Percentiles rank a stretch among this genome's conserved stretches.
These are phyloP conservation scores for Sinhomidia bicolor DNA, from an alignment of 2,888 invertebrate species.

Conservation along the genomic window DNA sequence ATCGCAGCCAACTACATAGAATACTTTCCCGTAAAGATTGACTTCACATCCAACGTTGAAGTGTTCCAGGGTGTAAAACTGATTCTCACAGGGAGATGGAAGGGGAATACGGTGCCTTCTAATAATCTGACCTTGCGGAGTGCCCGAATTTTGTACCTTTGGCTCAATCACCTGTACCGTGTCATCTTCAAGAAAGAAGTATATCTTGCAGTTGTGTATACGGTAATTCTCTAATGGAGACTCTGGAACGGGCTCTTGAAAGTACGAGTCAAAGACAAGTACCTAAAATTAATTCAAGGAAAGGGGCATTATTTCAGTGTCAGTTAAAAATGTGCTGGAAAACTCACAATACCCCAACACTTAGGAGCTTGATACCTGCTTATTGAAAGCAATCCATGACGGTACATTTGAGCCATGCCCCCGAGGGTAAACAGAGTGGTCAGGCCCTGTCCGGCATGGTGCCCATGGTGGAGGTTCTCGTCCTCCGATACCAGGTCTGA, in stretches of 20 bases:
- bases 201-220: slow-evolving; percentile 91
- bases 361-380: slow-evolving; percentile 85
- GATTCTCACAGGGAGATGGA: slow-evolving; percentile 87
- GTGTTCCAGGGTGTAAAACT: slow-evolving; percentile 92
- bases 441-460: slow-evolving; percentile 82
- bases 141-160: slow-evolving; percentile 90
- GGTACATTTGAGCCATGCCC: slow-evolving; percentile 90
- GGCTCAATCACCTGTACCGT: slow-evolving; percentile 94
- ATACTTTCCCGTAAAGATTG: slow-evolving; percentile 90
- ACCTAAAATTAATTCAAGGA: slow-evolving; percentile 83
- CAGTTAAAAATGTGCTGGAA: neutral
- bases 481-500: slow-evolving; percentile 86
- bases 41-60: slow-evolving; percentile 92
- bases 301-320: neutral
- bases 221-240: slow-evolving; percentile 86
- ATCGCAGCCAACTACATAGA: slow-evolving; percentile 92
- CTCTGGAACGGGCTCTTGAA: slow-evolving; percentile 91
- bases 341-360: neutral
- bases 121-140: slow-evolving; percentile 88
- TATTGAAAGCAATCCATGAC: slow-evolving; percentile 93
- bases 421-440: slow-evolving; percentile 88
- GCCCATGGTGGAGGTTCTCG: slow-evolving; percentile 83
- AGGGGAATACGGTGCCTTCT: slow-evolving; percentile 91
- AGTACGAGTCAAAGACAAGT: slow-evolving; percentile 89
- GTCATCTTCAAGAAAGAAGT: slow-evolving; percentile 94